Base-by-base conservation (phyloP, 1,140 invertebrate genomes). In the Calephelis virginiensis region DNA sequence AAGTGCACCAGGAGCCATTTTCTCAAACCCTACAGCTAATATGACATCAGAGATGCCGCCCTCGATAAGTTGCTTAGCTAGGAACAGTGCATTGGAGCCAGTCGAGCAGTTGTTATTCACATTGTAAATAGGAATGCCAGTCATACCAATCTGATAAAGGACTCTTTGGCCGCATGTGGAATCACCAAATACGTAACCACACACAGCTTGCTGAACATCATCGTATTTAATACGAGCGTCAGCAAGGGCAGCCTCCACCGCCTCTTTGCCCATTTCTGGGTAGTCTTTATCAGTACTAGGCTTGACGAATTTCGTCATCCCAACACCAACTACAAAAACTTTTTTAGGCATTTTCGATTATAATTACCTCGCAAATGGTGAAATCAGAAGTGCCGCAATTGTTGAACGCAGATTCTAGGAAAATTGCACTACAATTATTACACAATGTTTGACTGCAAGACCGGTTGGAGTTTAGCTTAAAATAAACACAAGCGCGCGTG, bases 21-120 rank as follows among this genome's bases (percentile, higher is more conserved):
- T 99, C 82, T 99, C 99, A 89, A 99, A 99, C 6, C 99, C 99
- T 56, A 99, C 82, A 14, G 98, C 98, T 48, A 99, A 87, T 1
- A 96, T 95, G 86, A 98, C 98, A 81, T 99, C 95, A 13, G 94
- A 93, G 72, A 94, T 92, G 10, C 97, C 97, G 74, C 95, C 94
- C 92, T 98, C 95, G 14, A 99, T 92, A 8, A 99, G 93, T 86
- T 99, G 97, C 82, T 98, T 98, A 0, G 95, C 98, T 78, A 99
- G 90, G 68, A 95, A 94, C 0, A 99, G 84, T 5, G 98, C 98
- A 63, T 96, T 97, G 0, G 98, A 97, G 10, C 99, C 99, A 14
- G 98, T 99, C 0, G 98, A 96, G 83, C 99, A 99, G 82, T 99
- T 99, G 83, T 99, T 99, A 90, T 99, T 99, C 0, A 99, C 98